These are phyloP conservation scores for Helogale parvula DNA, from an alignment of 2,113 vertebrate genomes.

Conservation along the genomic window DNA sequence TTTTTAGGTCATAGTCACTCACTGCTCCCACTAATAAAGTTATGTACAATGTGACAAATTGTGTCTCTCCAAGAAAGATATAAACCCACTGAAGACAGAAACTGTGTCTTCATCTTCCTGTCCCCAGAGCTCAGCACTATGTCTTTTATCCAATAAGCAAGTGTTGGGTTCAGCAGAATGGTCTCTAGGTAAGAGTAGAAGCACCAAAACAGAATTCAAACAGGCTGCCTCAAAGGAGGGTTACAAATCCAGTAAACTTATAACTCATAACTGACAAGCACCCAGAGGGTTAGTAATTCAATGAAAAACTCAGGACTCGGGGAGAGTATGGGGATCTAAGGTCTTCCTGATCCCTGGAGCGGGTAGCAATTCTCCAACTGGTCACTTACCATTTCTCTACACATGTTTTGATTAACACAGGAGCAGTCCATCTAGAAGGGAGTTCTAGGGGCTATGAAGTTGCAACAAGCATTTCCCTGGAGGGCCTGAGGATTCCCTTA, in stretches of 20 bases:
- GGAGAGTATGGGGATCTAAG: neutral
- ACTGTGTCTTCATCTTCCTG: neutral
- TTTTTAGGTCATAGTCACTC: neutral
- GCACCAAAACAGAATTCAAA: neutral
- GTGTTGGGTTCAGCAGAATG: neutral
- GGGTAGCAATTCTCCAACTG: neutral
- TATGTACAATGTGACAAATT: neutral
- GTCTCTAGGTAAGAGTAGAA: neutral
- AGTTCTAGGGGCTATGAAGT: neutral
- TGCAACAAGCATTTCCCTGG: neutral
- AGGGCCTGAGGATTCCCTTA: neutral
- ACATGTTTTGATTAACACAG: neutral
- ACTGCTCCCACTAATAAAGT: neutral
- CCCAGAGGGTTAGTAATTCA: neutral
- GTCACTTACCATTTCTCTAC: neutral
- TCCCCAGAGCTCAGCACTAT: neutral
- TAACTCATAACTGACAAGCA: neutral
- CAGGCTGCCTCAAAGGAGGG: neutral
- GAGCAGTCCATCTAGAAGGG: neutral
- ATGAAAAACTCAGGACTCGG: neutral
- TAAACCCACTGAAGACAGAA: neutral
- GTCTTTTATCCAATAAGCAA: neutral
- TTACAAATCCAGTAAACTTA: neutral
- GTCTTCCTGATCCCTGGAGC: neutral
- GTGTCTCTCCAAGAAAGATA: neutral